A percentile compares a stretch with the other conserved stretches of the same genome.
Conservation (phyloP, 2,888 invertebrate species). For the Athalia rosae region DNA sequence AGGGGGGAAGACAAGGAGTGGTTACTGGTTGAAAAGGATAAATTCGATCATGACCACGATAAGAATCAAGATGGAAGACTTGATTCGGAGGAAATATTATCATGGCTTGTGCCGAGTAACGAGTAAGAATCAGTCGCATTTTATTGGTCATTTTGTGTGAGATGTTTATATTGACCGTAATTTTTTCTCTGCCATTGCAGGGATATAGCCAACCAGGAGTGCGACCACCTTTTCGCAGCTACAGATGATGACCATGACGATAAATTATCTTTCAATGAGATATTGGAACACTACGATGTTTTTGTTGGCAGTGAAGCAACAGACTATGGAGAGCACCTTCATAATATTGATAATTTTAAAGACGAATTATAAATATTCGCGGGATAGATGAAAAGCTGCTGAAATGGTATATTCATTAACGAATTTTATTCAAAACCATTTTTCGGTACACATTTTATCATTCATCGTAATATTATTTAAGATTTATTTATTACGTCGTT, state of each 20-base stretch:
- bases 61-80: constrained; percentile 88
- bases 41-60: constrained; percentile 92
- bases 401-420: neutral
- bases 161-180: neutral
- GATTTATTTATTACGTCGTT: neutral
- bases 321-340: constrained; percentile 89
- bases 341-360: constrained; percentile 84
- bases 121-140: constrained; percentile 78
- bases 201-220: constrained; percentile 93
- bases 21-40: constrained; percentile 84
- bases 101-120: constrained; percentile 94
- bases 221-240: constrained; percentile 89
- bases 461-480: constrained; percentile 2
- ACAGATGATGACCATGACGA: constrained; percentile 92
- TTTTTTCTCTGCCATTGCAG: constrained; percentile 70
- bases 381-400: neutral
- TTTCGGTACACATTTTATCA: no score
- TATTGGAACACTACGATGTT: constrained; percentile 87
- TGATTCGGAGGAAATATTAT: constrained; percentile 85
- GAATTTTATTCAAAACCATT: constrained; percentile 1
- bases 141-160: constrained; percentile 1
- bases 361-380: constrained; percentile 80
- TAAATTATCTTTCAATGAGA: constrained; percentile 85
- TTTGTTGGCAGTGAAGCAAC: constrained; percentile 96
- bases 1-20: constrained; percentile 82